Evolutionary conservation across 2,888 invertebrate species (phyloP).

Genomic region (Strigamia crassipes): DNA sequence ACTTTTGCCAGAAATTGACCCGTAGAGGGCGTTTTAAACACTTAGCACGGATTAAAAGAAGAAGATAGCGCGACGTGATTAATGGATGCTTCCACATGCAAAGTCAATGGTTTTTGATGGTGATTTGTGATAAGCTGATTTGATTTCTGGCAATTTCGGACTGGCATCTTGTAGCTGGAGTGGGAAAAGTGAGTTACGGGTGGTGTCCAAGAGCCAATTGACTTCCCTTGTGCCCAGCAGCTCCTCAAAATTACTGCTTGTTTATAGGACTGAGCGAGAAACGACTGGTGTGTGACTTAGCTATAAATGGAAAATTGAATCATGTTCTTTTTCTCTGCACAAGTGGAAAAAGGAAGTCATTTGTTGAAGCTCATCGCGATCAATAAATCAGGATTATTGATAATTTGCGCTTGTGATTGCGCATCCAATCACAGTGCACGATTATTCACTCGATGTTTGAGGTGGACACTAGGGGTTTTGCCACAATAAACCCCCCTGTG

Average conservation of each 20-base stretch:
- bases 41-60: no score
- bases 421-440: no score
- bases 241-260: neutral
- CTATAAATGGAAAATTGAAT: slow-evolving; percentile 10
- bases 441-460: no score
- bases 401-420: no score
- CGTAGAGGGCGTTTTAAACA: no score
- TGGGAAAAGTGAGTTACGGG: neutral
- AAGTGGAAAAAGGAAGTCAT: neutral
- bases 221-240: neutral
- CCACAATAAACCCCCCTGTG: no score
- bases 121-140: neutral
- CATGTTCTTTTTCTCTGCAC: neutral
- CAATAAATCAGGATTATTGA: neutral
- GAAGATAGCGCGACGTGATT: no score
- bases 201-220: neutral
- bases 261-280: neutral
- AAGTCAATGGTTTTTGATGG: neutral
- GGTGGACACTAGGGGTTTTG: no score
- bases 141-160: neutral
- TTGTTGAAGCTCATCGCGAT: neutral
- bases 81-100: no score
- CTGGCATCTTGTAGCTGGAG: neutral
- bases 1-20: no score
- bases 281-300: slow-evolving; percentile 3